Percentiles rank a stretch among this genome's conserved stretches.
phyloP scores from a whole-genome alignment of 1,140 invertebrate genomes.

The Caenorhabditis elegans region WBcel235 BX284604.4:17122001-17122500 shows the following conservation, averaged over 20 bases:
- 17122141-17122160: background rate
- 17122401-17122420: slow-evolving; percentile 81
- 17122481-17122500: too few species aligned
- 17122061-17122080: background rate
- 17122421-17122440: slow-evolving; percentile 87
- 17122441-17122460: slow-evolving; percentile 90
- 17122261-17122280: background rate
- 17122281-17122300: background rate
- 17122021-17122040: background rate
- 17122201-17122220: background rate
- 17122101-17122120: slow-evolving; percentile 2
- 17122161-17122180: background rate
- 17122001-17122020: background rate
- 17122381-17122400: slow-evolving; percentile 24
- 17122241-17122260: slow-evolving; percentile 19
- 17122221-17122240: background rate
- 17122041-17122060: background rate
- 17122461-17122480: too few species aligned
- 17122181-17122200: background rate
- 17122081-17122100: slow-evolving; percentile 13
- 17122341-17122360: background rate
- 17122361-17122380: background rate
- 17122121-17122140: slow-evolving; percentile 16
- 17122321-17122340: background rate
- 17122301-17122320: background rate